These are phyloP conservation scores for Volucella bombylans DNA, from an alignment of 2,888 invertebrate genomes.

Conservation along the genomic window DNA sequence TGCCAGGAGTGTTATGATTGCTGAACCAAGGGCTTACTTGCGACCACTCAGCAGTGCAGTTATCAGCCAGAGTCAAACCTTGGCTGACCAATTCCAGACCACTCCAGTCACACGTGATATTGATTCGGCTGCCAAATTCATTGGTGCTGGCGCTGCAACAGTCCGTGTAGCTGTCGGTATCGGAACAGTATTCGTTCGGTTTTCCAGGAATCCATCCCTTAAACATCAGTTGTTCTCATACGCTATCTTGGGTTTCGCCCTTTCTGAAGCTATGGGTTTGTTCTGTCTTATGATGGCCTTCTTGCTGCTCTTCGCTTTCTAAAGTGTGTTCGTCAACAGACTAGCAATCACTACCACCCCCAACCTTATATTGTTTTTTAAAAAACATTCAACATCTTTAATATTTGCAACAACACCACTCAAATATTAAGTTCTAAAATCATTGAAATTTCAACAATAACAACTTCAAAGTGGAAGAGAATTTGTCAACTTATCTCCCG, in stretches of 20 bases:
- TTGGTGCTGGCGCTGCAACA: slow-evolving; percentile 99
- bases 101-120: slow-evolving; percentile 96
- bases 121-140: slow-evolving; percentile 99
- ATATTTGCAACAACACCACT: too few relatives aligned
- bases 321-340: slow-evolving; percentile 81
- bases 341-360: slow-evolving; percentile 61
- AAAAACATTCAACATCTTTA: too few relatives aligned
- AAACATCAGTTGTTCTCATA: slow-evolving; percentile 99
- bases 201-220: slow-evolving; percentile 97
- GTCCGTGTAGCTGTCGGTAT: slow-evolving; percentile 99
- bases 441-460: too few relatives aligned
- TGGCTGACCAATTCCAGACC: slow-evolving; percentile 96
- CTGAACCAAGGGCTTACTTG: too few relatives aligned
- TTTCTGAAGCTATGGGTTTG: slow-evolving; percentile 99
- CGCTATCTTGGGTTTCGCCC: slow-evolving; percentile 98
- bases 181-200: too few relatives aligned
- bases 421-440: too few relatives aligned
- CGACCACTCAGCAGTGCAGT: too few relatives aligned
- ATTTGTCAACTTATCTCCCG: too few relatives aligned
- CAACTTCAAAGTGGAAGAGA: too few relatives aligned
- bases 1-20: too few relatives aligned
- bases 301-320: slow-evolving; percentile 97
- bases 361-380: slow-evolving; percentile 80
- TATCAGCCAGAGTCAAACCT: too few relatives aligned
- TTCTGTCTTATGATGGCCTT: slow-evolving; percentile 99